Conservation (phyloP, 2,797 vertebrate genomes). For the Coilia nasus region DNA sequence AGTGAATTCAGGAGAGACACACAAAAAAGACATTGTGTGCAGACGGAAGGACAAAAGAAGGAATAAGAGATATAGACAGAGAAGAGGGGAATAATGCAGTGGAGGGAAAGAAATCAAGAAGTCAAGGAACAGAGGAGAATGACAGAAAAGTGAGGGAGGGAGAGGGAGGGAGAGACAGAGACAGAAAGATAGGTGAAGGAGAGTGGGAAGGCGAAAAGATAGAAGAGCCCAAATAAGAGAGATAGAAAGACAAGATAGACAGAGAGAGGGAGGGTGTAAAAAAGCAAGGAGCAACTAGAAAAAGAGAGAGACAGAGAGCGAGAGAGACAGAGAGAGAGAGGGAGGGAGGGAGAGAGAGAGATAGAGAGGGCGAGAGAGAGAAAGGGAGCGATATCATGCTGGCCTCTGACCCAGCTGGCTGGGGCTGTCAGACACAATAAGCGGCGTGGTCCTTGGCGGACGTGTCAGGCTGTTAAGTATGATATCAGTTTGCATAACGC, state of each 20-base stretch:
- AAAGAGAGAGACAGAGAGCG: neutral
- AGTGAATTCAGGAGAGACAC: neutral
- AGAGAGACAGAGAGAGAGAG: neutral
- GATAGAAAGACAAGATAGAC: too few relatives aligned
- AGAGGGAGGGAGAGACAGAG: neutral
- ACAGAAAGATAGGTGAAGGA: neutral
- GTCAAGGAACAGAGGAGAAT: neutral
- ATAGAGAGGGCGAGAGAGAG: neutral
- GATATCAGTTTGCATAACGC: constrained; percentile 49
- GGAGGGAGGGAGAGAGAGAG: neutral
- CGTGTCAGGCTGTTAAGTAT: constrained; percentile 47
- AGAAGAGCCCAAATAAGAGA: neutral
- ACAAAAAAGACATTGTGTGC: constrained; percentile 4
- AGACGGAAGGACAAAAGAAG: neutral
- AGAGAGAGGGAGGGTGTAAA: neutral
- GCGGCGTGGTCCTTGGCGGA: constrained; percentile 34
- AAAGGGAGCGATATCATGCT: constrained; percentile 2
- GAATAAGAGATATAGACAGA: neutral
- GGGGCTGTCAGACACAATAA: constrained; percentile 47
- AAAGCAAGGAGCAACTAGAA: too few relatives aligned
- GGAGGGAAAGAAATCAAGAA: neutral
- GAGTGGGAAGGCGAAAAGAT: neutral
- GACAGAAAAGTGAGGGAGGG: neutral
- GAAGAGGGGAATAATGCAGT: neutral
- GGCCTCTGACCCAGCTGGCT: constrained; percentile 48